phyloP scores from a whole-genome alignment of 2,888 invertebrate genomes.

The Athrips mouffetella region DNA sequence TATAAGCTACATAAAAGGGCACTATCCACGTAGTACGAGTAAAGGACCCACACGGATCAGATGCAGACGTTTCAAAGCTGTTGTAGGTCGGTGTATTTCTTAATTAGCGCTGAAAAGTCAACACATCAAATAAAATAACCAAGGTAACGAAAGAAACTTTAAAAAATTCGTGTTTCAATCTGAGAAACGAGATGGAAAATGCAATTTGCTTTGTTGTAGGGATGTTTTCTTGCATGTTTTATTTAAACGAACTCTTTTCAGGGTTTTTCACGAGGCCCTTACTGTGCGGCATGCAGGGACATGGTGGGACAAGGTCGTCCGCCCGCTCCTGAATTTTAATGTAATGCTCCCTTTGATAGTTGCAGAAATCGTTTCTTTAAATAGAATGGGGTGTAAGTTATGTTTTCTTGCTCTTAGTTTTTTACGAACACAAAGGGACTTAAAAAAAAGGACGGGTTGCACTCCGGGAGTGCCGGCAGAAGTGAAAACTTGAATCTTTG shows the following conservation, averaged over 20 bases:
- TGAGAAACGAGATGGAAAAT: conserved; percentile 17
- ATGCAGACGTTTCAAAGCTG: no score
- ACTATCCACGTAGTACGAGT: no score
- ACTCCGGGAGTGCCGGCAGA: no score
- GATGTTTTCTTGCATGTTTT: conserved; percentile 45
- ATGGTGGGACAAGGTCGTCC: conserved; percentile 59
- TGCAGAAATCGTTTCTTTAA: conserved; percentile 64
- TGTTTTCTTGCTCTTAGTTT: no score
- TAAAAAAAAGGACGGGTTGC: no score
- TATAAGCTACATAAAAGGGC: conserved; percentile 1
- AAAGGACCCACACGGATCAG: no score
- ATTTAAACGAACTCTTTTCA: conserved; percentile 44
- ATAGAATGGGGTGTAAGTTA: conserved; percentile 36
- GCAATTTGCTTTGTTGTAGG: conserved; percentile 41
- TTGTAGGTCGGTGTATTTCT: no score
- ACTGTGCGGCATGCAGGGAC: conserved; percentile 39
- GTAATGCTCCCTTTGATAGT: conserved; percentile 65
- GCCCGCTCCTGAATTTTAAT: conserved; percentile 70
- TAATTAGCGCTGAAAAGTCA: no score
- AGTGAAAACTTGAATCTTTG: no score
- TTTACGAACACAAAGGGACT: no score
- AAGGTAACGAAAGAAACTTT: conserved; percentile 4
- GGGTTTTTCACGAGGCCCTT: conserved; percentile 38
- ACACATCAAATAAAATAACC: no score
- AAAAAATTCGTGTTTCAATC: conserved; percentile 15